phyloP scores from a whole-genome alignment of 2,888 invertebrate species.

The Fragum fragum region DNA sequence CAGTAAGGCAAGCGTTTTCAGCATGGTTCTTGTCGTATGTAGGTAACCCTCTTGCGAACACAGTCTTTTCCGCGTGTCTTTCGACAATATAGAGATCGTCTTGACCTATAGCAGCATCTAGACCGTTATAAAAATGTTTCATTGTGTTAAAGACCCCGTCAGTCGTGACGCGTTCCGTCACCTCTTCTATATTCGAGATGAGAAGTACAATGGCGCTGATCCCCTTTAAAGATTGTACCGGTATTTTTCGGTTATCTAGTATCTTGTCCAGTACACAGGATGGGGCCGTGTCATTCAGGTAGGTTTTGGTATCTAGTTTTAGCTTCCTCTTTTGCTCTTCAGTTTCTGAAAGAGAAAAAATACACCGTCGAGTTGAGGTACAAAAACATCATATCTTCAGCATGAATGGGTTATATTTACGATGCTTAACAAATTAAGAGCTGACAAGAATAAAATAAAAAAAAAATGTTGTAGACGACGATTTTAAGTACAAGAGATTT shows the following conservation, averaged over 20 bases:
- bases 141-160: slow-evolving; percentile 31
- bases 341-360: not conserved
- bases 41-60: slow-evolving; percentile 22
- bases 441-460: too few relatives aligned
- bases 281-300: slow-evolving; percentile 15
- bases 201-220: slow-evolving; percentile 22
- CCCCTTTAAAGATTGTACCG: not conserved
- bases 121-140: slow-evolving; percentile 25
- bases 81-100: slow-evolving; percentile 25
- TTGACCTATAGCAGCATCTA: slow-evolving; percentile 24
- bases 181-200: slow-evolving; percentile 9
- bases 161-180: slow-evolving; percentile 10
- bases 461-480: too few relatives aligned
- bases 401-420: too few relatives aligned
- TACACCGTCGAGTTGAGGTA: too few relatives aligned
- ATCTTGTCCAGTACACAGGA: slow-evolving; percentile 10
- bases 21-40: not conserved
- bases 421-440: too few relatives aligned
- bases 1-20: not conserved
- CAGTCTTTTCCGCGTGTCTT: slow-evolving; percentile 8
- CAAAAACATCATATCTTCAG: too few relatives aligned
- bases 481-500: too few relatives aligned
- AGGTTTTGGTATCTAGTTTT: not conserved
- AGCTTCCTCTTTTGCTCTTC: slow-evolving; percentile 1
- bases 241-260: not conserved